These are phyloP conservation scores for Spodoptera picta DNA, from an alignment of 2,888 invertebrate genomes.

Conservation along the genomic window DNA sequence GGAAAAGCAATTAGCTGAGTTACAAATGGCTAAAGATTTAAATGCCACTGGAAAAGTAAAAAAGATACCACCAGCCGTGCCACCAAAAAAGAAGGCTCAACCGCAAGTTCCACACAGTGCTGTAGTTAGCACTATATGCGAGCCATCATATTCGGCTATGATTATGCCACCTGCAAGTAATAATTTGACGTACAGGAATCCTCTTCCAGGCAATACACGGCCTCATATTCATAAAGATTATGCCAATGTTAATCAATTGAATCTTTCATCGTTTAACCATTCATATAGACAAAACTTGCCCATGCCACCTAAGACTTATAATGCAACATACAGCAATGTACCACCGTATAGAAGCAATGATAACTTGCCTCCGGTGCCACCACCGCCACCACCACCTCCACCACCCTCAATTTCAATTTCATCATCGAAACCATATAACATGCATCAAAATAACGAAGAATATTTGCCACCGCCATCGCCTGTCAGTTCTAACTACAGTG, in stretches of 20 bases:
- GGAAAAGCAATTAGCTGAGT: constrained; percentile 91
- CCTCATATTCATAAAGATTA: constrained; percentile 71
- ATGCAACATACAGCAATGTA: constrained; percentile 90
- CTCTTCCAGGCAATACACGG: constrained; percentile 57
- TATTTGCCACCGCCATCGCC: constrained; percentile 95
- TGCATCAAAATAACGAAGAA: constrained; percentile 88
- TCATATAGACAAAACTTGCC: constrained; percentile 62
- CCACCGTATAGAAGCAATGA: constrained; percentile 69
- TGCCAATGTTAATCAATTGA: constrained; percentile 74
- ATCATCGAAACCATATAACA: constrained; percentile 64
- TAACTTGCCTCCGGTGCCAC: constrained; percentile 88
- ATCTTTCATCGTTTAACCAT: constrained; percentile 60
- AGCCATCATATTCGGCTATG: constrained; percentile 92
- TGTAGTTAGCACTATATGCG: constrained; percentile 90
- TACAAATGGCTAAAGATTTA: constrained; percentile 89
- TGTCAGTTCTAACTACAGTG: constrained; percentile 97
- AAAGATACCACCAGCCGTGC: constrained; percentile 93
- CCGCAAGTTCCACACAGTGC: constrained; percentile 93
- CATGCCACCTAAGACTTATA: constrained; percentile 66
- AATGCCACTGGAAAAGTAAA: constrained; percentile 73
- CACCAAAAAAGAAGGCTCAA: constrained; percentile 92
- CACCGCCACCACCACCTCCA: constrained; percentile 88
- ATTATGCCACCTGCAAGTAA: constrained; percentile 79
- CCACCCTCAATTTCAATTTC: constrained; percentile 70
- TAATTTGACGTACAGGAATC: constrained; percentile 75